Conservation (phyloP, 1,140 invertebrate species). For the Mactra quadrangularis region DNA sequence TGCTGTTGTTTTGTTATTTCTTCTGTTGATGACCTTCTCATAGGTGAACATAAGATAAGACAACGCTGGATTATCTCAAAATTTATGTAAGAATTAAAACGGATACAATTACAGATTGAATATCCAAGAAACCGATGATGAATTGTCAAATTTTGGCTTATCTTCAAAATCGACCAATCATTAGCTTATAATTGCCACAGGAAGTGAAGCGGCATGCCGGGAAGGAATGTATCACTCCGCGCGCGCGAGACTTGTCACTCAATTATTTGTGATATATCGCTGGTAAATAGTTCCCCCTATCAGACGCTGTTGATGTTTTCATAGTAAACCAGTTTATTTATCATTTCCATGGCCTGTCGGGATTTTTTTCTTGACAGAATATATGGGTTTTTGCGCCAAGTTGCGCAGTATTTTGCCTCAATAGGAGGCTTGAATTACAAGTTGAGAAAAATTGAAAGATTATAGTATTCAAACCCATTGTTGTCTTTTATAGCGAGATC, state of each 20-base stretch:
- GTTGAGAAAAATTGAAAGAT: too few species aligned
- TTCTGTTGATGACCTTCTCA: too few species aligned
- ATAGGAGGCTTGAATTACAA: too few species aligned
- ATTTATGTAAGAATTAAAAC: too few species aligned
- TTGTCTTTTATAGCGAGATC: too few species aligned
- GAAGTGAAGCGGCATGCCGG: conserved; percentile 52
- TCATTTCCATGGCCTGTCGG: conserved; percentile 43
- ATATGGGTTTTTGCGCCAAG: conserved; percentile 27
- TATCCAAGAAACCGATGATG: conserved; percentile 4
- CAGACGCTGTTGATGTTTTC: conserved; percentile 57
- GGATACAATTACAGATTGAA: too few species aligned
- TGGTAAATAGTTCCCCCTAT: conserved; percentile 58
- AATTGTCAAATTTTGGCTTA: conserved; percentile 46
- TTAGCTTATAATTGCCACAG: conserved; percentile 54
- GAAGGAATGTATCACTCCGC: conserved; percentile 62
- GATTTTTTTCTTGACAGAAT: conserved; percentile 51
- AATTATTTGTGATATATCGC: conserved; percentile 62
- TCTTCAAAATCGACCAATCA: conserved; percentile 58
- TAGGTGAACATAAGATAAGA: too few species aligned
- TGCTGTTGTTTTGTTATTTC: too few species aligned
- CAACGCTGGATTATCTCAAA: too few species aligned
- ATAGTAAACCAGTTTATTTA: conserved; percentile 58
- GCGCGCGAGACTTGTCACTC: conserved; percentile 59
- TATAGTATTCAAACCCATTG: too few species aligned
- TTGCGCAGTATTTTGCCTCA: neutral